Conservation (phyloP, 2,888 invertebrate genomes). For the Cheilosia soror region DNA sequence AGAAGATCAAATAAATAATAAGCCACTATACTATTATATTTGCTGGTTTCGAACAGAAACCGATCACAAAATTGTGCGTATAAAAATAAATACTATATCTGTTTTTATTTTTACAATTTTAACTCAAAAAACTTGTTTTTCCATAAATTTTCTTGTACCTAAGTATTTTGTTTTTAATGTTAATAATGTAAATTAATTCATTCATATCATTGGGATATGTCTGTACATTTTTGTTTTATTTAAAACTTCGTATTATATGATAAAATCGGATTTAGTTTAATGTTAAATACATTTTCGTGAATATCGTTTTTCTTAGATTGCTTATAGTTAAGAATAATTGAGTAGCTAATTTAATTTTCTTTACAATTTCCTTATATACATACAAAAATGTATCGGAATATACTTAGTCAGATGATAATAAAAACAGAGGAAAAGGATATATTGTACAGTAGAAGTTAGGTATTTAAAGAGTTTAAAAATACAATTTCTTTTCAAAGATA, state of each 20-base stretch:
- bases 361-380: neutral
- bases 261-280: neutral
- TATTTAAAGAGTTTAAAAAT: neutral
- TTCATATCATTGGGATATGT: neutral
- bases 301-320: neutral
- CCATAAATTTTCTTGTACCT: neutral
- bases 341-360: neutral
- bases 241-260: neutral
- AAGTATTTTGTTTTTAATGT: too few species aligned
- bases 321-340: slow-evolving; percentile 15
- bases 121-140: neutral
- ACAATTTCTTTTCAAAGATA: too few species aligned
- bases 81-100: too few species aligned
- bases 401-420: slow-evolving; percentile 2
- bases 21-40: too few species aligned
- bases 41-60: too few species aligned
- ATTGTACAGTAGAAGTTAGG: neutral
- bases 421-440: too few species aligned
- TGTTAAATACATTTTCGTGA: neutral
- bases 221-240: slow-evolving; percentile 1
- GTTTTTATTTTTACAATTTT: too few species aligned
- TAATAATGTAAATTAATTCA: too few species aligned
- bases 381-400: neutral
- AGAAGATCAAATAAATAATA: too few species aligned
- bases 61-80: too few species aligned